These are phyloP conservation scores for Naso thynnoides DNA, from an alignment of 2,797 vertebrate species.

Conservation along the genomic window DNA sequence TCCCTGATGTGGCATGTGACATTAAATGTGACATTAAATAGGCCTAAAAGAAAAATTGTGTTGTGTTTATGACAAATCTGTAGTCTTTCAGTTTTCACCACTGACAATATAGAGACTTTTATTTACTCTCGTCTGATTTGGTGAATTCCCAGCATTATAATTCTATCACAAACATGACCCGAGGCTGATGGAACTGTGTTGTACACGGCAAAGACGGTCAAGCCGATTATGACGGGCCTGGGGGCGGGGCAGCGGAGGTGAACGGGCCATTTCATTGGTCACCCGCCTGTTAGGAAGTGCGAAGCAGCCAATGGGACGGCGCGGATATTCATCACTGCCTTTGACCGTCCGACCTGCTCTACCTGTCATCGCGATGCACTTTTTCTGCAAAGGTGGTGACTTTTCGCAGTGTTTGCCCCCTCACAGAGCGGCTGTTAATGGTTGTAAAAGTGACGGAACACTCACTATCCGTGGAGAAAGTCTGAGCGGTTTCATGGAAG, in stretches of 20 bases:
- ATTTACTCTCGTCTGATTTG: background rate
- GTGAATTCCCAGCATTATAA: background rate
- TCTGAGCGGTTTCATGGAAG: slow-evolving; percentile 2
- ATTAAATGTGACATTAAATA: too few relatives aligned
- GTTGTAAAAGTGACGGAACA: background rate
- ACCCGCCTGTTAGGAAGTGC: slow-evolving; percentile 27
- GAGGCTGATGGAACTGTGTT: slow-evolving; percentile 16
- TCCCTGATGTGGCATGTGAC: too few relatives aligned
- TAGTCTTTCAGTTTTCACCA: background rate
- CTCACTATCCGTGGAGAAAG: background rate
- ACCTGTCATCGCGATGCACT: slow-evolving; percentile 44
- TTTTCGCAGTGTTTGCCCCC: background rate
- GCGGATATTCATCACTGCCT: slow-evolving; percentile 6
- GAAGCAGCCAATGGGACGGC: slow-evolving; percentile 46
- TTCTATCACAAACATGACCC: background rate
- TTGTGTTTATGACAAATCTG: background rate
- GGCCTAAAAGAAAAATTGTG: too few relatives aligned
- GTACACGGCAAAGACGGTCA: slow-evolving; percentile 34
- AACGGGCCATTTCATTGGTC: slow-evolving; percentile 53
- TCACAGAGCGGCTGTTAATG: background rate
- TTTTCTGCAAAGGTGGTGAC: background rate
- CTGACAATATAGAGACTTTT: background rate
- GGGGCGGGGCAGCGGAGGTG: slow-evolving; percentile 1
- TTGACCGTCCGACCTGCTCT: slow-evolving; percentile 10
- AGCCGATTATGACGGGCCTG: slow-evolving; percentile 66